These are phyloP conservation scores for Montifringilla adamsi DNA, from an alignment of 2,113 vertebrate species.

Conservation along the genomic window DNA sequence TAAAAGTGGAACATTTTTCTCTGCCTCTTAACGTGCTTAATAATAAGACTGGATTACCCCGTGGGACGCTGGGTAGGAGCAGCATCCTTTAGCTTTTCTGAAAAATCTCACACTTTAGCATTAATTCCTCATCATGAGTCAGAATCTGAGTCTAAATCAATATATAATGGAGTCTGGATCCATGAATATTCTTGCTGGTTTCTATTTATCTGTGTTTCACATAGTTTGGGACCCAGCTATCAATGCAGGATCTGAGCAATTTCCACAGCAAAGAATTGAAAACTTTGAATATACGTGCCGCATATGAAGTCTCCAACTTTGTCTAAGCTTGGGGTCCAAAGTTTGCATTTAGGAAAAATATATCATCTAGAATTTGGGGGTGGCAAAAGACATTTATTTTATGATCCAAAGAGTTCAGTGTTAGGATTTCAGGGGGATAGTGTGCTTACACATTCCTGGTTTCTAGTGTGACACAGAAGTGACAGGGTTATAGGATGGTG, in stretches of 20 bases:
- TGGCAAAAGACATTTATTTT: neutral
- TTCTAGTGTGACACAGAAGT: neutral
- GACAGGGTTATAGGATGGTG: neutral
- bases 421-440: neutral
- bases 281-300: neutral
- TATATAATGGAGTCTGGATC: neutral
- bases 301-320: neutral
- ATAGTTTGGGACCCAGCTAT: neutral
- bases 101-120: conserved; percentile 47
- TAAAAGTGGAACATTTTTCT: conserved; percentile 64
- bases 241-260: neutral
- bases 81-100: conserved; percentile 31
- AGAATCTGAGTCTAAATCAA: neutral
- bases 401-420: neutral
- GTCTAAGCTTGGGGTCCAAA: neutral
- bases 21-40: conserved; percentile 36
- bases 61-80: neutral
- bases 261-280: neutral
- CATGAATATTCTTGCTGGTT: conserved; percentile 40
- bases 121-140: conserved; percentile 49
- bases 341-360: neutral
- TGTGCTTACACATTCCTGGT: neutral
- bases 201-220: neutral
- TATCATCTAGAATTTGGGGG: neutral
- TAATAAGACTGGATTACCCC: conserved; percentile 41